phyloP scores from a whole-genome alignment of 2,797 vertebrate genomes.

The Varecia variegata region DNA sequence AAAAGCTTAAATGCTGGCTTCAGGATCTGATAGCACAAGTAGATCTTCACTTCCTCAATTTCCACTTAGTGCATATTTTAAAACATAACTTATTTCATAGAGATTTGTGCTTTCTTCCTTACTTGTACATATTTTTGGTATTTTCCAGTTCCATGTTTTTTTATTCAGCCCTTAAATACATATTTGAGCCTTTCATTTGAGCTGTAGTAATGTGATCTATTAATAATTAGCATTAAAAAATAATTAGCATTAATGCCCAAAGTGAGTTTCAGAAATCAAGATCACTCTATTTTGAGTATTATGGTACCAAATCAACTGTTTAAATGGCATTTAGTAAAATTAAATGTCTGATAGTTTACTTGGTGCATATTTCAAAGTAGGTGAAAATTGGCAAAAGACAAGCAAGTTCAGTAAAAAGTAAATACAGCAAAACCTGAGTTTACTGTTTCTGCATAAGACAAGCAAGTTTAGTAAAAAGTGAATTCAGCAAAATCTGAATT shows the following conservation, averaged over 20 bases:
- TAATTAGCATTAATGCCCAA: slow-evolving; percentile 12
- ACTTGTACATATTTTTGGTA: not conserved
- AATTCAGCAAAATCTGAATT: not conserved
- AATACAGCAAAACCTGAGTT: not conserved
- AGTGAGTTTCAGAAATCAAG: slow-evolving; percentile 23
- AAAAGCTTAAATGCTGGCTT: slow-evolving; percentile 39
- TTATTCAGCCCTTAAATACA: slow-evolving; percentile 32
- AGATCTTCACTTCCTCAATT: slow-evolving; percentile 6
- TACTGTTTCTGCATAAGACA: not conserved
- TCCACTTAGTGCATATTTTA: not conserved
- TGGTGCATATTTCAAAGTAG: slow-evolving; percentile 14
- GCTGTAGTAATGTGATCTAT: not conserved
- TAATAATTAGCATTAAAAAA: not conserved
- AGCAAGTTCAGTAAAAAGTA: not conserved
- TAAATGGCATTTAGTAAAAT: slow-evolving; percentile 5
- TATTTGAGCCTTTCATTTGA: not conserved
- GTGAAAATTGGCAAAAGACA: not conserved
- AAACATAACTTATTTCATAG: slow-evolving; percentile 7
- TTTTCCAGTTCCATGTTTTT: slow-evolving; percentile 36
- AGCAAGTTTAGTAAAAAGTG: not conserved
- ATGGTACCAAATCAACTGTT: not conserved
- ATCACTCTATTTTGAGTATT: slow-evolving; percentile 27
- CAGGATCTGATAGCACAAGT: not conserved
- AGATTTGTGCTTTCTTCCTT: slow-evolving; percentile 31
- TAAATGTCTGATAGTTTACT: slow-evolving; percentile 33